Conservation (phyloP, 1,140 invertebrate genomes). For the Drosophila pectinifera region DNA sequence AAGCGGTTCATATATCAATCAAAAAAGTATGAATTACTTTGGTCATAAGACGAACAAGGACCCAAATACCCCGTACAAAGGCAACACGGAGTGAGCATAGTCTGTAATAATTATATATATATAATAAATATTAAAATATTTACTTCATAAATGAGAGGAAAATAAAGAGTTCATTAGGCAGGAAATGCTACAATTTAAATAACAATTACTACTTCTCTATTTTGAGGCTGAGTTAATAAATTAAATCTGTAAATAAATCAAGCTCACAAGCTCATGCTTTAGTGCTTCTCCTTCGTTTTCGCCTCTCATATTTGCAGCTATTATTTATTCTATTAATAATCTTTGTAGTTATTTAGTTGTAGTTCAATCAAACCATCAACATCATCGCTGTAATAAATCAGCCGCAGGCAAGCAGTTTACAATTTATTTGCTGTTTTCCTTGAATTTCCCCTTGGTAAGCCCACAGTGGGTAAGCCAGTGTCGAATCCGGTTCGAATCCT, state of each 20-base stretch:
- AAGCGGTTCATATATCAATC: conserved; percentile 22
- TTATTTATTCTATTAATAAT: not conserved
- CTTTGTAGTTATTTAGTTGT: not conserved
- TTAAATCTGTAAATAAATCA: not conserved
- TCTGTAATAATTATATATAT: too few species aligned
- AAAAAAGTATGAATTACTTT: conserved; percentile 24
- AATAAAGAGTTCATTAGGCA: too few species aligned
- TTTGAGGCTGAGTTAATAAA: not conserved
- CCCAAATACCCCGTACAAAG: not conserved
- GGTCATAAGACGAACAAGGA: not conserved
- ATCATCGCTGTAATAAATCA: not conserved
- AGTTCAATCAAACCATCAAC: not conserved
- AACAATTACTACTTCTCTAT: too few species aligned
- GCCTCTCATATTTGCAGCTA: not conserved
- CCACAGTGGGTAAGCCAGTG: not conserved
- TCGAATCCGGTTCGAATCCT: not conserved
- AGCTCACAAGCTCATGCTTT: too few species aligned
- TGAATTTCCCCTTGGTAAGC: not conserved
- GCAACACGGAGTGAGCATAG: too few species aligned
- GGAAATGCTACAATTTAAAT: too few species aligned
- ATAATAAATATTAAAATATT: too few species aligned
- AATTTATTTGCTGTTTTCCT: not conserved
- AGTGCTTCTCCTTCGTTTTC: not conserved
- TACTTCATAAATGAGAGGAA: too few species aligned
- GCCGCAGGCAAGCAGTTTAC: not conserved